Conservation (phyloP, 2,888 invertebrate species). For the Cremastobaeus sp. region DNA sequence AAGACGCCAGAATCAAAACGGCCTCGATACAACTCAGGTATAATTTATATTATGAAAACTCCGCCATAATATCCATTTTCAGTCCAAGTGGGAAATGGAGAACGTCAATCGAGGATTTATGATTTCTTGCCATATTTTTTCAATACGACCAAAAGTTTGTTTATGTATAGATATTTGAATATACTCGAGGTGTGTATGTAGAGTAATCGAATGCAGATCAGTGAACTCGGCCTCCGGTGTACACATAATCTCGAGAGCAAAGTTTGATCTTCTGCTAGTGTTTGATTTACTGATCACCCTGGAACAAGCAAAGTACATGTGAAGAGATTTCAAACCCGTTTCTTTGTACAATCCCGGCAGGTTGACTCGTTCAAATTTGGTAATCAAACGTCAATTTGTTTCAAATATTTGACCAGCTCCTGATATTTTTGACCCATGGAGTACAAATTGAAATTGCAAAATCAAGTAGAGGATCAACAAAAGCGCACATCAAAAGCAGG, state of each 20-base stretch:
- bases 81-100: too few relatives aligned
- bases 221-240: slow-evolving; percentile 32
- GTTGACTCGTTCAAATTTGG: slow-evolving; percentile 53
- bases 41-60: too few relatives aligned
- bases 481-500: neutral
- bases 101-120: too few relatives aligned
- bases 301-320: slow-evolving; percentile 62
- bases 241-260: slow-evolving; percentile 34
- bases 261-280: slow-evolving; percentile 63
- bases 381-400: slow-evolving; percentile 48
- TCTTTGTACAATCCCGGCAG: slow-evolving; percentile 34
- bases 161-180: too few relatives aligned
- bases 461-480: neutral
- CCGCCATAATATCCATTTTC: too few relatives aligned
- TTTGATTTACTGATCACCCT: slow-evolving; percentile 63
- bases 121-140: too few relatives aligned
- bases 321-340: slow-evolving; percentile 52
- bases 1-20: slow-evolving; percentile 76
- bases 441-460: neutral
- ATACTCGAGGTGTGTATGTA: too few relatives aligned
- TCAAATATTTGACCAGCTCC: slow-evolving; percentile 54
- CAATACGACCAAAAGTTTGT: too few relatives aligned
- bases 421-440: slow-evolving; percentile 16
- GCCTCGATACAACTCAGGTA: slow-evolving; percentile 76
- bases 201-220: too few relatives aligned